phyloP scores from a whole-genome alignment of 2,797 vertebrate species.

The Erithacus rubecula region DNA sequence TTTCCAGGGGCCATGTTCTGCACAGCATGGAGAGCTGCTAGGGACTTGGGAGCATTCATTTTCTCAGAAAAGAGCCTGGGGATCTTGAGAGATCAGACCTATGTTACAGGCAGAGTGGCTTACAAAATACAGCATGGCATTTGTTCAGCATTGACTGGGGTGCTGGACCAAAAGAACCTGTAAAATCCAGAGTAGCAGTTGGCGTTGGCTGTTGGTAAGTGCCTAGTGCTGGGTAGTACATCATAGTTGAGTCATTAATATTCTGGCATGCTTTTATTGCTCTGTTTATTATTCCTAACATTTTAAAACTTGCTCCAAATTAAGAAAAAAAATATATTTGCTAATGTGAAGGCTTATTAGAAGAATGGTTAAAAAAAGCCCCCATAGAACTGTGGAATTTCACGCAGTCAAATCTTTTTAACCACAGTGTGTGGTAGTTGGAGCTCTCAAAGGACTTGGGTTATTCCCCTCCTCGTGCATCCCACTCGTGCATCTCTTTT shows the following conservation, averaged over 20 bases:
- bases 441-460: background rate
- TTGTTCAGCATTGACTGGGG: background rate
- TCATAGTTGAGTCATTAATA: background rate
- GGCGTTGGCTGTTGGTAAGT: background rate
- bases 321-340: background rate
- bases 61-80: background rate
- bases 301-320: background rate
- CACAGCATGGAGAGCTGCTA: background rate
- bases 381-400: background rate
- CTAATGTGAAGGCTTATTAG: background rate
- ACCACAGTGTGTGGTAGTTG: background rate
- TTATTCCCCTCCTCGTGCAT: background rate
- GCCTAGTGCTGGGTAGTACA: background rate
- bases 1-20: constrained; percentile 13
- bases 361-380: background rate
- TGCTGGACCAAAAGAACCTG: background rate
- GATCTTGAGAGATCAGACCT: background rate
- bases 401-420: background rate
- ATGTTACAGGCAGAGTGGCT: background rate
- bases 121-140: background rate
- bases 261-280: background rate
- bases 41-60: background rate
- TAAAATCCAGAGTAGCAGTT: background rate
- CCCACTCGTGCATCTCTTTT: background rate
- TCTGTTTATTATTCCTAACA: background rate